These are phyloP conservation scores for Caenorhabditis wallacei DNA, from an alignment of 2,888 invertebrate species.

Conservation along the genomic window DNA sequence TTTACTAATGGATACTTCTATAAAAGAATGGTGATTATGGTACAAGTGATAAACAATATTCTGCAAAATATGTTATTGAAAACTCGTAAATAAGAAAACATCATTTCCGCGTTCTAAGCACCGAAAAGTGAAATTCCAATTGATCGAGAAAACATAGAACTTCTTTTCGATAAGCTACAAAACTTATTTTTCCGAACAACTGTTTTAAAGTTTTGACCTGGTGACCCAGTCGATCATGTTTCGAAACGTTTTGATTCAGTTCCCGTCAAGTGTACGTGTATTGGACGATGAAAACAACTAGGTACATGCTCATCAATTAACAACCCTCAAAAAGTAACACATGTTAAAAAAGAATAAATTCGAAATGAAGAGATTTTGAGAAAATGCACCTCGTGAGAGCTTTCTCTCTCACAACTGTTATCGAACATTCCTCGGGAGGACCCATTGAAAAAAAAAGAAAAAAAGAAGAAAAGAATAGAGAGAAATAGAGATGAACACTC, in stretches of 20 bases:
- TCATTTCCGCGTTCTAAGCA: too few relatives aligned
- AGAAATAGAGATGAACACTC: constrained; percentile 43
- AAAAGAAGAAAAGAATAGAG: constrained; percentile 3
- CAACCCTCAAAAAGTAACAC: constrained; percentile 61
- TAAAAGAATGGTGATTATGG: too few relatives aligned
- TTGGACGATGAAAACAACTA: constrained; percentile 49
- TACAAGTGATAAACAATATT: constrained; percentile 9
- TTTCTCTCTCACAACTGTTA: constrained; percentile 48
- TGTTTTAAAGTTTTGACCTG: too few relatives aligned
- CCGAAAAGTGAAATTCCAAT: too few relatives aligned
- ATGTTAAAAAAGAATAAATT: constrained; percentile 27
- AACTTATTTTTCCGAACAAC: too few relatives aligned
- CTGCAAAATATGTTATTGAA: too few relatives aligned
- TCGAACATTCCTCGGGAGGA: constrained; percentile 48
- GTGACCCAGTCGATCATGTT: constrained; percentile 8
- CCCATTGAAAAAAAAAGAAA: constrained; percentile 4
- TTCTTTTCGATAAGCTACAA: too few relatives aligned
- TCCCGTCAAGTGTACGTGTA: constrained; percentile 43
- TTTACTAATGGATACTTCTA: neutral
- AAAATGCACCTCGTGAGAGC: constrained; percentile 23
- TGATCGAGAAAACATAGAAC: too few relatives aligned
- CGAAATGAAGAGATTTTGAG: constrained; percentile 27
- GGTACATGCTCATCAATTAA: constrained; percentile 64
- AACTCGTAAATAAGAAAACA: too few relatives aligned
- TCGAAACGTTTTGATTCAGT: neutral